These are phyloP conservation scores for Anableps anableps DNA, from an alignment of 2,797 vertebrate species.

Conservation along the genomic window DNA sequence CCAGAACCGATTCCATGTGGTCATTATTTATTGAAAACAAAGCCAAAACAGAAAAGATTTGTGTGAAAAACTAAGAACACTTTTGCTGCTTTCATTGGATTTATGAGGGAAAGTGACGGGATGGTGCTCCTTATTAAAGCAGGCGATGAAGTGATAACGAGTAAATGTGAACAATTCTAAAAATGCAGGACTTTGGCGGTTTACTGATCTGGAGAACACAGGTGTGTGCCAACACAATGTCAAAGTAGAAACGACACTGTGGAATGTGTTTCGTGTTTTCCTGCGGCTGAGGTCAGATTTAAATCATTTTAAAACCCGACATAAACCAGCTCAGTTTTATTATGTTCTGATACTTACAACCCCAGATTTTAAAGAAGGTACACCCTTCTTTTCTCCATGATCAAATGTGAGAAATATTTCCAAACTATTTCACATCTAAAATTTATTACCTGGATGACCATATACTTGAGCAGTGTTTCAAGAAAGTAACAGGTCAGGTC, in stretches of 20 bases:
- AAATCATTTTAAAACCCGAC: not conserved
- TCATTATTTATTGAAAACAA: no score
- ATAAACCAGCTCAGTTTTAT: not conserved
- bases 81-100: no score
- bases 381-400: not conserved
- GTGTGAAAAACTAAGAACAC: no score
- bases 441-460: conserved; percentile 92
- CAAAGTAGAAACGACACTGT: not conserved
- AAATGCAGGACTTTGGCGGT: not conserved
- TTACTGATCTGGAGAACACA: not conserved
- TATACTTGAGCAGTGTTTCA: conserved; percentile 92
- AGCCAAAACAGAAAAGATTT: no score
- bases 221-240: not conserved
- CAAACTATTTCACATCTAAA: not conserved
- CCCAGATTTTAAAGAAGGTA: not conserved
- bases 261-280: not conserved
- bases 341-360: not conserved
- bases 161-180: not conserved
- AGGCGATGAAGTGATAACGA: not conserved
- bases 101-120: no score
- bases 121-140: no score
- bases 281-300: not conserved
- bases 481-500: conserved; percentile 97
- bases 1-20: no score
- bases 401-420: not conserved